Base-by-base conservation (phyloP, 2,888 invertebrate genomes). In the Abscondita cerata region DNA sequence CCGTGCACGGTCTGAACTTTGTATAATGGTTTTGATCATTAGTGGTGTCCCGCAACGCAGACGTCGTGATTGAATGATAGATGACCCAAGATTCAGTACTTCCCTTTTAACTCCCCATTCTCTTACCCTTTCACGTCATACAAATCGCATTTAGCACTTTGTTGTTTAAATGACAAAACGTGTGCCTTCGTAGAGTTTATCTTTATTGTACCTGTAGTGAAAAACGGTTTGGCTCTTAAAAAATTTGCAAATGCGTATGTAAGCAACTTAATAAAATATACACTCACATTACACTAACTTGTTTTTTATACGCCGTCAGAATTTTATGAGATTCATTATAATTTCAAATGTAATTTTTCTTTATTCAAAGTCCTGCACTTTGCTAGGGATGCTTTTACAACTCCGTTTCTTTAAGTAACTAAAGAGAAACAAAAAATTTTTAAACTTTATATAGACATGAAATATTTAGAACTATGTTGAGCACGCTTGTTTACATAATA, bases 1-100 rank as follows among this genome's bases (percentile, higher is more conserved):
- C 67, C 58, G 63, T 62, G 62, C 59, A 66, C 68, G 68, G 68
- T 72, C 72, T 72, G 71, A 73, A 74, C 70, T 66, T 68, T 66
- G 65, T 69, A 70, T 72, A 72, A 72, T 72, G 72, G 72, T 67
- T 67, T 67, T 67, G 72, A 72, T 73, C 73, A 73, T 73, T 73
- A 73, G 71, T 62, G 72, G 68, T 67, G 68, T 66, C 68, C 71
- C 71, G 64, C 69, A 65, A 64, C 64, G 65, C 62, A 64, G 64
- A 59, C 63, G 64, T 67, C 67, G 69, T 74, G 73, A 74, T 74
- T 74, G 72, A 74, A 73, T 74, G 73, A 74, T 74, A 69, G 73
- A 74, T 74, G 73, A 72, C 72, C 70, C 56, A 63, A 62, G 60
- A 57, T 59, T 62, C 62, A 66, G 68, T 57, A 59, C 61, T 65